Evolutionary conservation across 2,797 vertebrate genomes (phyloP).

Genomic region (Liasis olivaceus): DNA sequence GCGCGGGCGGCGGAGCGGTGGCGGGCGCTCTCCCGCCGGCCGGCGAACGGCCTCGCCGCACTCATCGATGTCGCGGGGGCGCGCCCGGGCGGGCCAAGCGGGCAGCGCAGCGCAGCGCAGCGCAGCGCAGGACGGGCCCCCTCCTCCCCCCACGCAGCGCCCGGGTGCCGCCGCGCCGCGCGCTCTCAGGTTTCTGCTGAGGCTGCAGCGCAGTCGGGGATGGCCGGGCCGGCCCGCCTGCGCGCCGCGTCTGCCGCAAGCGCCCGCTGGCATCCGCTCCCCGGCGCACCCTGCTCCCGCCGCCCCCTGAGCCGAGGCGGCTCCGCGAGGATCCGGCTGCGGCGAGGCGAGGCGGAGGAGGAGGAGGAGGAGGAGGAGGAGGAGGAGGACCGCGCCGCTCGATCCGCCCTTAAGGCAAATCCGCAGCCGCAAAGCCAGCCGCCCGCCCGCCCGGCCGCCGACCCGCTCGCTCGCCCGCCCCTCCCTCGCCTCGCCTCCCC

Average conservation of each 20-base stretch:
- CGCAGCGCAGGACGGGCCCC: too few relatives aligned
- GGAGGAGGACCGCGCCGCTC: not conserved
- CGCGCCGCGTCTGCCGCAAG: conserved; percentile 80
- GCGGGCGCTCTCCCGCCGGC: not conserved
- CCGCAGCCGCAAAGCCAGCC: not conserved
- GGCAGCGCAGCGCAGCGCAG: not conserved
- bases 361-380: not conserved
- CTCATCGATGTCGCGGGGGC: too few relatives aligned
- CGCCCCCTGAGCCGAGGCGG: conserved; percentile 46
- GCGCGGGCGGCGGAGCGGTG: not conserved
- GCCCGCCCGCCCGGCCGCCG: not conserved
- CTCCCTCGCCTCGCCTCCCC: not conserved
- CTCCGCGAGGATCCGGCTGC: conserved; percentile 68
- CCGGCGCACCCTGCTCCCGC: conserved; percentile 64
- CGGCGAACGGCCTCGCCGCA: too few relatives aligned
- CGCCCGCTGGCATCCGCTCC: conserved; percentile 71
- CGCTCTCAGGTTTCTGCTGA: conserved; percentile 89
- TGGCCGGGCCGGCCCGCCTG: conserved; percentile 83
- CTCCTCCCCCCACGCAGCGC: conserved; percentile 53
- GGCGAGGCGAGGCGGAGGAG: conserved; percentile 18
- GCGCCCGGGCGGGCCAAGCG: too few relatives aligned
- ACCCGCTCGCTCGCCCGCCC: too few relatives aligned
- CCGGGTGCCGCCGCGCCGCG: conserved; percentile 76
- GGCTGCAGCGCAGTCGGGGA: conserved; percentile 88
- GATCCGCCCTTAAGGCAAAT: conserved; percentile 15